Evolutionary conservation across 2,797 vertebrate species (phyloP), one percentile per base, ranked within the genome.

Genomic region (Malurus splendens): DNA sequence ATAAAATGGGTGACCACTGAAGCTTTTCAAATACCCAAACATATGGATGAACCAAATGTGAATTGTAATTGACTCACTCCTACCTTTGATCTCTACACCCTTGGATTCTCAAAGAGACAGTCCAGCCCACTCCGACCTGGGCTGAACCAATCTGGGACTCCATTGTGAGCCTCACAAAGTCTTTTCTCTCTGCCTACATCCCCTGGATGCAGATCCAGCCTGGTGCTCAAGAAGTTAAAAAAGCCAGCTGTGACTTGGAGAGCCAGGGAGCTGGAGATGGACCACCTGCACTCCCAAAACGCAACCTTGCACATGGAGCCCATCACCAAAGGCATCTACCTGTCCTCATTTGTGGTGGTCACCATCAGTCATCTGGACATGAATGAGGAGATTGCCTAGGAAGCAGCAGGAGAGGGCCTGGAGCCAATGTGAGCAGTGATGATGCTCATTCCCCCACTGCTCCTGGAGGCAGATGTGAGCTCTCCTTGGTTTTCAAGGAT

Each of bases 1-100:
- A 95, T 84, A 71, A 94, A 93, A 93, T 66, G 65, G 51, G 61
- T 77, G 82, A 82, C 80, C 39, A 95, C 8, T 95, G 94, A 94
- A 92, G 82, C 75, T 71, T 94, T 94, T 87, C 87, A 88, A 94
- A 88, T 38, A 82, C 54, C n/a, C 74, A 93, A 94, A 94, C 89
- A 92, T 89, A 93, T 72, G 73, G 84, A 92, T 73, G 85, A 89
- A 77, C 62, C 90, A 90, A 87, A 78, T 82, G 74, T 74, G 70
- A 87, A 80, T 82, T 87, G 92, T 85, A 90, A 93, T 77, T 48
- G 65, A 75, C 79, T 85, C 51, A 72, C 84, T 38, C 48, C 3
- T 42, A 92, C 67, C 78, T 80, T 76, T 94, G 70, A 90, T 90
- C 90, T 95, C 82, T 33, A 51, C 55, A 85, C 65, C 39, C 65